These are phyloP conservation scores for Trichopoda pennipes DNA, from an alignment of 2,888 invertebrate species.

Conservation along the genomic window DNA sequence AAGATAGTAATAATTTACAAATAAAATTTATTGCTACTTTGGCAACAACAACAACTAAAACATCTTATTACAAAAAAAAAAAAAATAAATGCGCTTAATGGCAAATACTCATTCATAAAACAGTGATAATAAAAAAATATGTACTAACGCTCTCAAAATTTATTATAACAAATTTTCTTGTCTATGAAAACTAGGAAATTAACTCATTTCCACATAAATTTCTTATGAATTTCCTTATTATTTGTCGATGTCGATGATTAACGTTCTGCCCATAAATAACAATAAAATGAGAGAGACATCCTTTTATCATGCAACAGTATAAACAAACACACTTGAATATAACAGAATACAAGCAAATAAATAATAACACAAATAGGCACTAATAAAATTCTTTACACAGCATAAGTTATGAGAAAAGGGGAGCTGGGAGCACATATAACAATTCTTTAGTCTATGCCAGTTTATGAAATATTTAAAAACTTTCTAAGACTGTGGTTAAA, in stretches of 20 bases:
- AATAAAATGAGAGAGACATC: slow-evolving; percentile 58
- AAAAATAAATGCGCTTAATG: too few species aligned
- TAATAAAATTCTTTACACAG: neutral
- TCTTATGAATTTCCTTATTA: slow-evolving; percentile 72
- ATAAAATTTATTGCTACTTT: too few species aligned
- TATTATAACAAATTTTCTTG: slow-evolving; percentile 29
- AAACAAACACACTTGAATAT: neutral
- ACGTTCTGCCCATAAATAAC: slow-evolving; percentile 74
- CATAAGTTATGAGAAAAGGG: slow-evolving; percentile 12
- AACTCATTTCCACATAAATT: slow-evolving; percentile 79
- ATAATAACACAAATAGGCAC: neutral
- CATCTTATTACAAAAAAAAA: neutral
- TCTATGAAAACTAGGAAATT: slow-evolving; percentile 74
- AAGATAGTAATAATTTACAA: too few species aligned
- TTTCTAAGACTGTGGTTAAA: too few species aligned
- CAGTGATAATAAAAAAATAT: neutral
- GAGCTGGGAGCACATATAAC: too few species aligned
- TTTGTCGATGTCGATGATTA: slow-evolving; percentile 77
- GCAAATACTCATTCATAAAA: neutral
- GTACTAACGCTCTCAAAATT: neutral
- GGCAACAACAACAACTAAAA: too few species aligned
- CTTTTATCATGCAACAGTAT: slow-evolving; percentile 27
- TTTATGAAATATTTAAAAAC: too few species aligned
- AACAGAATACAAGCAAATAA: neutral
- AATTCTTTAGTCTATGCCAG: too few species aligned